These are phyloP conservation scores for Craseonycteris thonglongyai DNA, from an alignment of 2,113 vertebrate genomes.

Conservation along the genomic window DNA sequence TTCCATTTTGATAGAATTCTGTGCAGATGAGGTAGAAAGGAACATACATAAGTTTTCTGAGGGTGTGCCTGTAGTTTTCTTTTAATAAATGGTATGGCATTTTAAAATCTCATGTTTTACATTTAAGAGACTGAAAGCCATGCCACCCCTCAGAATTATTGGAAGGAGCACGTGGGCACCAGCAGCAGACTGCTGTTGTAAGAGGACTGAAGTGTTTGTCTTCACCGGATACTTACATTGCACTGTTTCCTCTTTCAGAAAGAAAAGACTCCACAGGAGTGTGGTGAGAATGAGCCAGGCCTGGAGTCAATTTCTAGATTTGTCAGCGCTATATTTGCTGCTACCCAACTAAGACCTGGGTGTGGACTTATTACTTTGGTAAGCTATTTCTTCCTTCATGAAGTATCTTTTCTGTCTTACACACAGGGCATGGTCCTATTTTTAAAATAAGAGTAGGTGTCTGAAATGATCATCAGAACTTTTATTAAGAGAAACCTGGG, in stretches of 20 bases:
- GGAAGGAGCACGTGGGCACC: neutral
- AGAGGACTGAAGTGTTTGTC: too few species aligned
- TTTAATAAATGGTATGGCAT: neutral
- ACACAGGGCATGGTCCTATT: neutral
- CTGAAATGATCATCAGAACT: neutral
- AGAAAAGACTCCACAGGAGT: conserved; percentile 85
- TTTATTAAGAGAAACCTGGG: conserved; percentile 26
- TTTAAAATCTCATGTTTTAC: neutral
- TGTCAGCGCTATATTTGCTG: conserved; percentile 85
- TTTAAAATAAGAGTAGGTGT: neutral
- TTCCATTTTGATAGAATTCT: neutral
- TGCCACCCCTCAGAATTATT: neutral
- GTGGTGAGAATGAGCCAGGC: conserved; percentile 85
- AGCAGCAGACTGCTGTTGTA: neutral
- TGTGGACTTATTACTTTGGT: conserved; percentile 88
- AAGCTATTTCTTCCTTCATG: conserved; percentile 60
- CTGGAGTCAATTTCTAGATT: conserved; percentile 89
- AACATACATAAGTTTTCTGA: neutral
- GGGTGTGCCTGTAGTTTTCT: neutral
- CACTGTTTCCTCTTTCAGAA: conserved; percentile 75
- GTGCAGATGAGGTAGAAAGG: neutral
- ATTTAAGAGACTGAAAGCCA: neutral
- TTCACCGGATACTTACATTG: neutral
- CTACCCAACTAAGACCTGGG: conserved; percentile 84
- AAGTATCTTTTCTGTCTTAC: neutral